These are phyloP conservation scores for Crotalus tigris DNA, from an alignment of 2,113 vertebrate genomes.

Conservation along the genomic window DNA sequence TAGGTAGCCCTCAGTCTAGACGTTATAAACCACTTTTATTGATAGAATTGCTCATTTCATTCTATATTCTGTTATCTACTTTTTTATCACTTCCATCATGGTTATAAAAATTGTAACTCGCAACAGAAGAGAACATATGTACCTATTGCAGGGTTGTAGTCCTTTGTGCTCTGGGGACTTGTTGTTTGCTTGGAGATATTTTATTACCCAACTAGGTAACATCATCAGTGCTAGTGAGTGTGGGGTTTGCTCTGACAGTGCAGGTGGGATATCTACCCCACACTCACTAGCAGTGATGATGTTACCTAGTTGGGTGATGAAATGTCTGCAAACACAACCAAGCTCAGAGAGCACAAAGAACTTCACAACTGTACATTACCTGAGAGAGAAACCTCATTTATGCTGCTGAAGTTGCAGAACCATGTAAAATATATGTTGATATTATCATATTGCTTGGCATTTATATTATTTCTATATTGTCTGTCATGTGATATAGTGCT, in stretches of 20 bases:
- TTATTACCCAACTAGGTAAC: neutral
- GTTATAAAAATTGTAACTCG: neutral
- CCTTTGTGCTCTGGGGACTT: neutral
- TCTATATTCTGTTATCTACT: neutral
- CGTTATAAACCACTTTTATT: neutral
- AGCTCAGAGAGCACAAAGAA: neutral
- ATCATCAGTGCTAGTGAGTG: neutral
- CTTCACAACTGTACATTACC: neutral
- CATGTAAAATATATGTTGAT: neutral
- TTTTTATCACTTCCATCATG: neutral
- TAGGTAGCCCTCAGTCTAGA: fast-evolving
- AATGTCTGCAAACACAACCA: neutral
- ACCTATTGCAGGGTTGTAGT: neutral
- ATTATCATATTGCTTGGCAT: neutral
- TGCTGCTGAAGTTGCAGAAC: neutral
- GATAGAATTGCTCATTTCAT: neutral
- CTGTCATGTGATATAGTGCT: neutral
- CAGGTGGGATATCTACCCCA: neutral
- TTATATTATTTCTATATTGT: neutral
- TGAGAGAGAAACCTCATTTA: neutral
- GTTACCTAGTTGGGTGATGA: neutral
- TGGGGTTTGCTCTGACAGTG: neutral
- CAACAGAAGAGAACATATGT: neutral
- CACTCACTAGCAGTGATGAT: neutral
- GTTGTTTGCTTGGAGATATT: neutral